Base-by-base conservation (phyloP, 2,113 vertebrate genomes). In the Onychostruthus taczanowskii region DNA sequence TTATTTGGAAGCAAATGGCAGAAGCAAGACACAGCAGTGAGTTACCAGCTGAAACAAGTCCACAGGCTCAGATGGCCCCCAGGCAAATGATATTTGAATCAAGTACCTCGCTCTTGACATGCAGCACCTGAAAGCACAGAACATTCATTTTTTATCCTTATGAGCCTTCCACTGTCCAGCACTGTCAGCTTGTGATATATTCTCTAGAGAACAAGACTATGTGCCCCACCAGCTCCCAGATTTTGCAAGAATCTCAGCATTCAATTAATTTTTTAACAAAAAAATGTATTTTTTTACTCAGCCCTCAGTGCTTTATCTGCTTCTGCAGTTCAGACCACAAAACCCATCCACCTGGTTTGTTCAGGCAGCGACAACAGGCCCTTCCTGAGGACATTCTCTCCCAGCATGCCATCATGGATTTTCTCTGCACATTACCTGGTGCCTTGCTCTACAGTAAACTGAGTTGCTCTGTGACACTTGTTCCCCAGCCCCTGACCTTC, bases 331-430 rank as follows among this genome's bases (percentile, higher is more conserved):
- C 53, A 69, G 41, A 21, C 17, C 52, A 49, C 21, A 35, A 66
- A 86, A 39, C 11, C 1, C 0, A 64, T 16, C 16, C 37, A 47
- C 50, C 41, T 46, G n/a, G 10, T 37, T 41, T 33, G 12, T 11
- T 15, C 55, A 56, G 46, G 43, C 37, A 39, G 44, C 21, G 43
- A 35, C 30, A 67, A 21, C 23, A 1, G 16, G 35, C 19, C 27
- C 35, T 91, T 78, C 89, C 80, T 27, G 47, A 89, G 46, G 56
- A 49, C 19, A 13, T 52, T 55, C 43, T 50, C 72, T 75, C 49
- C 52, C 47, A 21, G 0, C 1, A 13, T 2, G 7, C 16, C 53
- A 76, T 1, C 0, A 0, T 37, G 46, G 46, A 68, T 76, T 76
- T 66, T 74, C 1, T 0, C 33, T 53, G 67, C 24, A 23, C 13